phyloP scores from a whole-genome alignment of 2,113 vertebrate species.

The Notothenia rossii region DNA sequence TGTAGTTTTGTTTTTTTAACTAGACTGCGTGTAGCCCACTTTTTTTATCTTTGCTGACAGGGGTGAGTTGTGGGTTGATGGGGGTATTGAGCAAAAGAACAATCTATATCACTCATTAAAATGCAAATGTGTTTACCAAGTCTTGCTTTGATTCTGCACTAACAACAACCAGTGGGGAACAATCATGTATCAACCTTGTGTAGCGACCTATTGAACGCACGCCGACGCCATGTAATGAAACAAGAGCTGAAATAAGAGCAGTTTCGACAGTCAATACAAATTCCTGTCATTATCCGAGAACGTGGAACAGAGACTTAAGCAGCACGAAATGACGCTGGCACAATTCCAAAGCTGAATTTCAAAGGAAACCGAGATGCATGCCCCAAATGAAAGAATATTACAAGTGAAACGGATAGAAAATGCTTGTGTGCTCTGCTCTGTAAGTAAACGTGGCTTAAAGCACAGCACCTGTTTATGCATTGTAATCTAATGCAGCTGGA shows the following conservation, averaged over 20 bases:
- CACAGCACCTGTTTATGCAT: slow-evolving; percentile 51
- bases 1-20: slow-evolving; percentile 55
- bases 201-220: slow-evolving; percentile 65
- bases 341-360: slow-evolving; percentile 50
- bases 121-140: slow-evolving; percentile 79
- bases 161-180: slow-evolving; percentile 75
- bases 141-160: slow-evolving; percentile 70
- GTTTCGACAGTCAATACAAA: slow-evolving; percentile 67
- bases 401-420: slow-evolving; percentile 31
- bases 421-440: neutral
- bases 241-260: slow-evolving; percentile 69
- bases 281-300: slow-evolving; percentile 67
- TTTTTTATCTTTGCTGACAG: slow-evolving; percentile 50
- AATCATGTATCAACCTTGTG: slow-evolving; percentile 76
- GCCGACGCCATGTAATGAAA: slow-evolving; percentile 69
- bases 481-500: slow-evolving; percentile 47
- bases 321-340: slow-evolving; percentile 56
- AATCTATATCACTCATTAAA: slow-evolving; percentile 81
- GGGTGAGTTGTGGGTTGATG: slow-evolving; percentile 54
- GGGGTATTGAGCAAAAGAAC: slow-evolving; percentile 65
- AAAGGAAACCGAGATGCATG: slow-evolving; percentile 56
- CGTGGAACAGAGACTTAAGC: slow-evolving; percentile 58
- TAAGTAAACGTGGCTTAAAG: slow-evolving; percentile 57
- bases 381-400: slow-evolving; percentile 56
- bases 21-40: slow-evolving; percentile 31